Evolutionary conservation across 1,140 invertebrate species (phyloP).

Genomic region (Pectinophora gossypiella): DNA sequence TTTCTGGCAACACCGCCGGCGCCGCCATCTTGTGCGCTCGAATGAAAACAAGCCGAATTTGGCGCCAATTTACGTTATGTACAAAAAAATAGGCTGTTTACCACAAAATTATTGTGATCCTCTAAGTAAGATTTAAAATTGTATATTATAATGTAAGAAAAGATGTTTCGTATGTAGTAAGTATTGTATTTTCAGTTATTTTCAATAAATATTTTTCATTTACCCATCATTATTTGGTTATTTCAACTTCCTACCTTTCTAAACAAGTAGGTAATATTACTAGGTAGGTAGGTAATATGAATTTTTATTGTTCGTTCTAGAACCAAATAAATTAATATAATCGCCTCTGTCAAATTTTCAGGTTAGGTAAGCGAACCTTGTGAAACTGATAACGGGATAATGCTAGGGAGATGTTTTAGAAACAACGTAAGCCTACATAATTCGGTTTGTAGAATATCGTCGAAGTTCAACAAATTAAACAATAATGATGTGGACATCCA

Average conservation of each 20-base stretch:
- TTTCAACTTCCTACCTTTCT: background rate
- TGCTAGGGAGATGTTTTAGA: too few species aligned
- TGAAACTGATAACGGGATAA: too few species aligned
- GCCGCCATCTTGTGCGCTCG: background rate
- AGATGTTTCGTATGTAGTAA: slow-evolving; percentile 1
- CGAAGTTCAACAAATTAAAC: too few species aligned
- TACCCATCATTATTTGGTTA: background rate
- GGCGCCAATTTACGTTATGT: background rate
- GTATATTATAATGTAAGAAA: slow-evolving; percentile 6
- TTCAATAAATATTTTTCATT: slow-evolving; percentile 11
- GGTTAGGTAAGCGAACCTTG: too few species aligned
- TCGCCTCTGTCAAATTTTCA: too few species aligned
- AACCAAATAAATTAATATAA: too few species aligned
- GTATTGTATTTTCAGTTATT: slow-evolving; percentile 11
- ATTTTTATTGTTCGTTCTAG: too few species aligned
- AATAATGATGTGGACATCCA: too few species aligned
- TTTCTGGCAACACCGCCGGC: background rate
- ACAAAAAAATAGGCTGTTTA: slow-evolving; percentile 13
- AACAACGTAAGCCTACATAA: too few species aligned
- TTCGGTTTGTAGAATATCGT: too few species aligned
- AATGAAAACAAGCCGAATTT: background rate
- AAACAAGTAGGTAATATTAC: too few species aligned
- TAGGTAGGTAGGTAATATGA: too few species aligned
- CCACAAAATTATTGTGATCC: slow-evolving; percentile 11
- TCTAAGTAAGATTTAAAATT: slow-evolving; percentile 5